A percentile compares a stretch with the other conserved stretches of the same genome.
Conservation (phyloP, 2,888 invertebrate genomes). For the Pristionchus entomophagus region DNA sequence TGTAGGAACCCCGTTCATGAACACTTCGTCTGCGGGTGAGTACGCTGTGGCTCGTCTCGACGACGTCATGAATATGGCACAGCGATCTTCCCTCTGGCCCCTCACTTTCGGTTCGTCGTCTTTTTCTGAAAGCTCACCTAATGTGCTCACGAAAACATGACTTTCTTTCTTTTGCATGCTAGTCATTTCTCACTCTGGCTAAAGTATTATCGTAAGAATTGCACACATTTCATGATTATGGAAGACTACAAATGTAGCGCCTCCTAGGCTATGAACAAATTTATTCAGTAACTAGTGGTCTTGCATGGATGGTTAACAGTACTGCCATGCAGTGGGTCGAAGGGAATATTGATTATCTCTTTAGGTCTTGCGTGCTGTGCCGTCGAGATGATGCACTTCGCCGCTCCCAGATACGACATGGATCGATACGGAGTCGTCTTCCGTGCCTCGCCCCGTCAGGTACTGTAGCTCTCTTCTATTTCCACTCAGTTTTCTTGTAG, state of each 20-base stretch:
- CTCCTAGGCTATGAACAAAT: too few species aligned
- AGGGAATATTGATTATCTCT: not conserved
- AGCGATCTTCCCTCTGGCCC: constrained; percentile 89
- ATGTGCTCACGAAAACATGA: constrained; percentile 90
- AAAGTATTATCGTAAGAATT: too few species aligned
- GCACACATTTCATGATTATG: too few species aligned
- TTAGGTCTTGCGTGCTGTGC: constrained; percentile 95
- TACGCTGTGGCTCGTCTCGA: constrained; percentile 74
- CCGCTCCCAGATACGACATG: constrained; percentile 99
- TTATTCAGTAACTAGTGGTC: not conserved
- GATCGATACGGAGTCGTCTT: constrained; percentile 98
- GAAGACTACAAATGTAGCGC: too few species aligned
- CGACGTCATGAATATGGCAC: constrained; percentile 76
- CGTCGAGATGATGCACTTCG: constrained; percentile 91
- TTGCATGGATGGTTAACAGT: too few species aligned
- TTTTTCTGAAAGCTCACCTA: constrained; percentile 82
- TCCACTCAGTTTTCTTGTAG: too few species aligned
- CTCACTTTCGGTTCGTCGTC: constrained; percentile 94
- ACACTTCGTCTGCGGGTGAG: constrained; percentile 69
- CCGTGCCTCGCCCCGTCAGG: constrained; percentile 79
- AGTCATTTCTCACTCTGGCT: too few species aligned
- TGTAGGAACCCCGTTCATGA: constrained; percentile 69
- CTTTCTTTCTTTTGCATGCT: constrained; percentile 79
- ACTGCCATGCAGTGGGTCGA: too few species aligned
- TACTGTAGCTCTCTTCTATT: constrained; percentile 40